These are phyloP conservation scores for Drosophila meridiana DNA, from an alignment of 2,888 invertebrate species.

Conservation along the genomic window DNA sequence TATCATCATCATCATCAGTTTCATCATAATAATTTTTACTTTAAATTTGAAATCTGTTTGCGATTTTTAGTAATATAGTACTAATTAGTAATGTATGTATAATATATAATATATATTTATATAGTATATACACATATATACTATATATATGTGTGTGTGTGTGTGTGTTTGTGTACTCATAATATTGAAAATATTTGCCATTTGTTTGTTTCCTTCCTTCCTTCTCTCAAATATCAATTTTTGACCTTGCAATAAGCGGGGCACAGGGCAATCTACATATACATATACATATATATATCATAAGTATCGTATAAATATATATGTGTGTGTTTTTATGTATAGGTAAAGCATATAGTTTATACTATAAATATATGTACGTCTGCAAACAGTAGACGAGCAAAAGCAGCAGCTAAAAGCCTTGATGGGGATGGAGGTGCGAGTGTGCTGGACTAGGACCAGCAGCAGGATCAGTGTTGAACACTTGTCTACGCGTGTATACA, in stretches of 20 bases:
- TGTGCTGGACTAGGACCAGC: slow-evolving; percentile 46
- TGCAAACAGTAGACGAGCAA: slow-evolving; percentile 50
- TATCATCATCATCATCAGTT: slow-evolving; percentile 17
- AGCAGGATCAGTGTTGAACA: slow-evolving; percentile 63
- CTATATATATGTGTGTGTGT: slow-evolving; percentile 19
- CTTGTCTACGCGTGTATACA: slow-evolving; percentile 57
- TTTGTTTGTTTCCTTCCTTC: slow-evolving; percentile 15
- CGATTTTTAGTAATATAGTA: slow-evolving; percentile 61
- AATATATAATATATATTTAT: slow-evolving; percentile 27
- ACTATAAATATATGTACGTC: slow-evolving; percentile 31
- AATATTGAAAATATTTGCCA: slow-evolving; percentile 64
- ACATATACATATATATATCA: slow-evolving; percentile 20
- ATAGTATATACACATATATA: slow-evolving; percentile 29
- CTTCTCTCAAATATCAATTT: slow-evolving; percentile 13
- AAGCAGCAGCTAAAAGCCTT: slow-evolving; percentile 61
- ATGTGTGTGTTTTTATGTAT: slow-evolving; percentile 36
- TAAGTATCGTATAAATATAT: slow-evolving; percentile 10
- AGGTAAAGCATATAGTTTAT: slow-evolving; percentile 49
- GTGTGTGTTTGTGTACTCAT: slow-evolving; percentile 43
- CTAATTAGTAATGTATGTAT: slow-evolving; percentile 53
- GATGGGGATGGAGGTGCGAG: slow-evolving; percentile 7
- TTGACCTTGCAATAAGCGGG: slow-evolving; percentile 51
- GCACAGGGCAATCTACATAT: slow-evolving; percentile 19
- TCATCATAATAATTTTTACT: slow-evolving; percentile 20
- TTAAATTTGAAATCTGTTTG: slow-evolving; percentile 18